A percentile compares a stretch with the other conserved stretches of the same genome.
phyloP scores from a whole-genome alignment of 2,113 vertebrate genomes.

The Turdus rufiventris region DNA sequence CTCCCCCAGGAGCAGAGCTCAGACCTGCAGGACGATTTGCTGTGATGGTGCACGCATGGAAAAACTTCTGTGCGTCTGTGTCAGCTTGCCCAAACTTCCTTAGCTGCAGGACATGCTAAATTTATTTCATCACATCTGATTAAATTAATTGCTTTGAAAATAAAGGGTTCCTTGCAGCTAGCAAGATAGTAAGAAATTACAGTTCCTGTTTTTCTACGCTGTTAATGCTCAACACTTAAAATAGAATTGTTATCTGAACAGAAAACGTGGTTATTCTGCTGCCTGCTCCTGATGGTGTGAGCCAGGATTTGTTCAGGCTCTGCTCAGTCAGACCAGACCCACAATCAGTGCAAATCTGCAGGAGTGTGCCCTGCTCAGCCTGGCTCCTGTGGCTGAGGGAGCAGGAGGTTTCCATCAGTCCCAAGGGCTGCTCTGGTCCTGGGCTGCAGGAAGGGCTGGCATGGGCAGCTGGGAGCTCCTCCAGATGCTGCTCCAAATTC shows the following conservation, averaged over 20 bases:
- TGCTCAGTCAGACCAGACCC: no score
- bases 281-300: background rate
- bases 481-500: no score
- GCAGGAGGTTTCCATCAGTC: background rate
- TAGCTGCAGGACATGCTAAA: background rate
- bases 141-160: background rate
- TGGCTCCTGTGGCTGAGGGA: background rate
- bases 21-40: rapidly evolving
- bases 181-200: background rate
- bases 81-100: background rate
- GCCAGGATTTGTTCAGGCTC: no score
- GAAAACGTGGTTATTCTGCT: background rate
- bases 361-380: background rate
- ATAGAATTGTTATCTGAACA: background rate
- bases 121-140: background rate
- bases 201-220: background rate
- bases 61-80: rapidly evolving
- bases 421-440: background rate
- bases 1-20: background rate
- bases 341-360: no score
- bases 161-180: background rate
- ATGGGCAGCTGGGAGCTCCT: background rate
- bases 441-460: background rate
- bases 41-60: rapidly evolving
- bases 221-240: background rate